phyloP scores from a whole-genome alignment of 2,888 invertebrate species.

The Stictocephala bisonia region DNA sequence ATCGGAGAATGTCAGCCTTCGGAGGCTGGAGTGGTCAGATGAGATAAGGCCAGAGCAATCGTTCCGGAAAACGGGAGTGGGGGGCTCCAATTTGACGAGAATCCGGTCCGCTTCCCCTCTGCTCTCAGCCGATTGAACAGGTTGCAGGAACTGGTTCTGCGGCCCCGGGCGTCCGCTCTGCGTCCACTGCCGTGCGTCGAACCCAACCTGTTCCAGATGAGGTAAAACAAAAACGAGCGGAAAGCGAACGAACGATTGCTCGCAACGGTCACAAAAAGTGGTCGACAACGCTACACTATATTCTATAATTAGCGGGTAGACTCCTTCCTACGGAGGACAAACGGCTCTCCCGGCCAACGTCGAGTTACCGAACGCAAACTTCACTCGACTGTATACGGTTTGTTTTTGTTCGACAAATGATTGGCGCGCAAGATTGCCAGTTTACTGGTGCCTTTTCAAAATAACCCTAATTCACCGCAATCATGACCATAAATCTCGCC shows the following conservation, averaged over 20 bases:
- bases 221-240: conserved; percentile 41
- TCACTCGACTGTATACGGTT: neutral
- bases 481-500: conserved; percentile 34
- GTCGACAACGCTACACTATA: conserved; percentile 13
- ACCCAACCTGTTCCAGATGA: conserved; percentile 31
- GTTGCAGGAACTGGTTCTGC: conserved; percentile 20
- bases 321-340: neutral
- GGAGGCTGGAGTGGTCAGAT: neutral
- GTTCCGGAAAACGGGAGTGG: conserved; percentile 10
- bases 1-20: conserved; percentile 19
- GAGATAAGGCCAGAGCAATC: neutral
- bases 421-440: too few species aligned
- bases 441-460: conserved; percentile 5
- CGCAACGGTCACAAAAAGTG: conserved; percentile 30
- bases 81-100: conserved; percentile 47
- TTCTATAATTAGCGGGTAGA: conserved; percentile 30
- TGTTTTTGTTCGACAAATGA: conserved; percentile 28
- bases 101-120: conserved; percentile 35
- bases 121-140: neutral
- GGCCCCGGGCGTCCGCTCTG: conserved; percentile 1
- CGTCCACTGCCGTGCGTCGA: conserved; percentile 35
- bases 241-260: conserved; percentile 33
- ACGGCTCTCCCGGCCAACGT: neutral
- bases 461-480: conserved; percentile 38
- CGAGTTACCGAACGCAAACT: too few species aligned